Base-by-base conservation (phyloP, 2,113 vertebrate species). In the Toxotes jaculatrix region DNA sequence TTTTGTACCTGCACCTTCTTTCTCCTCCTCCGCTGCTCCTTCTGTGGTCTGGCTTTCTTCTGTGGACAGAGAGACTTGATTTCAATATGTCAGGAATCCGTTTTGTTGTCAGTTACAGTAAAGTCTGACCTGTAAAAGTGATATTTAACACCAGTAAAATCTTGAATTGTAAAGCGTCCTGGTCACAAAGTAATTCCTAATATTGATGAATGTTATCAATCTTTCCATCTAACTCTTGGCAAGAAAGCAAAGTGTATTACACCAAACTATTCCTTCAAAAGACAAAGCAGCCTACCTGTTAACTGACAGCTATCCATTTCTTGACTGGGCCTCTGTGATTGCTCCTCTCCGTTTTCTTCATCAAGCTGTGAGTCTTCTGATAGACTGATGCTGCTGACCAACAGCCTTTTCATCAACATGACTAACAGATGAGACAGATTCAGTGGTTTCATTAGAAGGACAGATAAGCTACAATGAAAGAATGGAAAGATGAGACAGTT, bases 321-420 rank as follows among this genome's bases (percentile, higher is more conserved):
- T 42, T 79, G 82, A 56, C 64, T 64, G n/a, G 60, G 61, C 38
- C 21, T 85, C 27, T 82, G 78, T 5, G 84, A 59, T n/a, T 59
- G 87, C 27, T 84, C 88, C 62, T 88, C 91, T 83, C 91, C 91
- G 7, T 89, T 91, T 82, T 92, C 88, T 38, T 89, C 88, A 40
- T 94, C 91, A 4, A 66, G 61, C 0, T 86, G 84, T 0, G 94
- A 94, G 40, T 96, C 94, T 7, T 90, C 90, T 9, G 93, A 93
- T 3, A 95, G 69, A 45, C 93, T 94, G 67, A 95, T 93, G 78
- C 92, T 95, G 64, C 92, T 79, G 0, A 94, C 84, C 76, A 97
- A 85, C 21, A 97, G 89, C 86, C 93, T 95, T 91, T 96, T 97
- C 83, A 98, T 92, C 40, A 84, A 93, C 71, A 87, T 92, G 64